Base-by-base conservation (phyloP, 1,140 invertebrate species). In the Subanguina moxae region DNA sequence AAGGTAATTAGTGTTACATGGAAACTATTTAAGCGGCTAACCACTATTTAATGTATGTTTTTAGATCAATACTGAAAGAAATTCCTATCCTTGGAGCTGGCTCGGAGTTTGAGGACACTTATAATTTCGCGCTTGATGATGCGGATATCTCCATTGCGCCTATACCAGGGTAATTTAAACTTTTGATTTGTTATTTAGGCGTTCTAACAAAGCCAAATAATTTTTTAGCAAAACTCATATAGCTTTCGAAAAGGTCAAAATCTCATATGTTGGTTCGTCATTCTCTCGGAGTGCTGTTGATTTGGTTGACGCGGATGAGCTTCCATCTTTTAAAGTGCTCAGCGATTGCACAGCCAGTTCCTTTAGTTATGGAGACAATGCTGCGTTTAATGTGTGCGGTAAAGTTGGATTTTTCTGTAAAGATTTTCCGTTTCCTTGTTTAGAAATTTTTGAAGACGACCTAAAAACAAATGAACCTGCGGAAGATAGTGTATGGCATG, bases 41-140 rank as follows among this genome's bases (percentile, higher is more conserved):
- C n/a, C n/a, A n/a, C n/a, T n/a, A n/a, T n/a, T n/a, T n/a, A 52
- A 52, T 52, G 15, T 7, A 7, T 15, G 23, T 19, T 3, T 52
- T 52, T 52, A 52, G 48, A 52, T 52, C 48, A 8, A 25, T 52
- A 21, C 23, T 52, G 3, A 52, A 52, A 52, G 48, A 52, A 52
- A 52, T 52, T 8, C 48, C 48, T 19, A 52, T 52, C 17, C 32
- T 38, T 11, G 32, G 32, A 5, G 48, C n/a, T 3, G 48, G 23
- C n/a, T 5, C 23, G 17, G 48, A 52, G 8, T 25, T 52, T 8
- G 48, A 52, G 8, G 48, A 52, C n/a, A 52, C 48, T 8, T 52
- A 52, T 52, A 15, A 52, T 52, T 19, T 52, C 8, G n/a, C 23
- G 3, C 48, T 52, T 5, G 48, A 52, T 5, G 48, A 52, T 15